Conservation (phyloP, 2,113 vertebrate genomes). For the Odocoileus hemionus region DNA sequence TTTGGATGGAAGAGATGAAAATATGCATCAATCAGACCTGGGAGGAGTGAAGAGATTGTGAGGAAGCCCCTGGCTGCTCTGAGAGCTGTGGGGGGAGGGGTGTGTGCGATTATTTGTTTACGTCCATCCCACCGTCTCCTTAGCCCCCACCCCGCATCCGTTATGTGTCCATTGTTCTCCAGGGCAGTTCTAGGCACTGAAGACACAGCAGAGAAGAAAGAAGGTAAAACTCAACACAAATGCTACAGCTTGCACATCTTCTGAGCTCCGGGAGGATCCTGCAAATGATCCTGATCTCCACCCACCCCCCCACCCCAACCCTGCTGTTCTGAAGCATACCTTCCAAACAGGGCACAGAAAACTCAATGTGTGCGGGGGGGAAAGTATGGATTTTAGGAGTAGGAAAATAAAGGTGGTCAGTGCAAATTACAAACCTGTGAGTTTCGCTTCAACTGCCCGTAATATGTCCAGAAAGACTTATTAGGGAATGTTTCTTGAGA, state of each 20-base stretch:
- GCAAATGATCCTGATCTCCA: no score
- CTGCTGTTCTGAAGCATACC: neutral
- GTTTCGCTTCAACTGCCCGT: neutral
- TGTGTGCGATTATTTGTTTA: neutral
- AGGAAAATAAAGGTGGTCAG: neutral
- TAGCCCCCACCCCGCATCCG: neutral
- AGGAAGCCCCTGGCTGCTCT: neutral
- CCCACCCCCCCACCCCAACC: neutral
- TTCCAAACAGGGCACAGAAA: neutral
- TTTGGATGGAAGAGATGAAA: neutral
- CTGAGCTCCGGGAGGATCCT: neutral
- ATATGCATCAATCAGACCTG: neutral
- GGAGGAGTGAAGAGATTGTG: neutral
- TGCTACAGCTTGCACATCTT: rapidly evolving
- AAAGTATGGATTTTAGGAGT: neutral
- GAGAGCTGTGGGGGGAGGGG: rapidly evolving
- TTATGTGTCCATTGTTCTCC: neutral
- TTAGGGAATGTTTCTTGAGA: neutral
- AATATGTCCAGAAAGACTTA: neutral
- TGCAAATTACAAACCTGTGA: neutral
- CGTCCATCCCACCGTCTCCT: neutral
- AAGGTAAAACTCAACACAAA: rapidly evolving
- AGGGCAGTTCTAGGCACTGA: neutral
- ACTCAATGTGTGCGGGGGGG: neutral
- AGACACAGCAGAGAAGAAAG: neutral